Percentiles rank a stretch among this genome's conserved stretches.
phyloP scores from a whole-genome alignment of 2,888 invertebrate species.

The Campaea margaritaria region DNA sequence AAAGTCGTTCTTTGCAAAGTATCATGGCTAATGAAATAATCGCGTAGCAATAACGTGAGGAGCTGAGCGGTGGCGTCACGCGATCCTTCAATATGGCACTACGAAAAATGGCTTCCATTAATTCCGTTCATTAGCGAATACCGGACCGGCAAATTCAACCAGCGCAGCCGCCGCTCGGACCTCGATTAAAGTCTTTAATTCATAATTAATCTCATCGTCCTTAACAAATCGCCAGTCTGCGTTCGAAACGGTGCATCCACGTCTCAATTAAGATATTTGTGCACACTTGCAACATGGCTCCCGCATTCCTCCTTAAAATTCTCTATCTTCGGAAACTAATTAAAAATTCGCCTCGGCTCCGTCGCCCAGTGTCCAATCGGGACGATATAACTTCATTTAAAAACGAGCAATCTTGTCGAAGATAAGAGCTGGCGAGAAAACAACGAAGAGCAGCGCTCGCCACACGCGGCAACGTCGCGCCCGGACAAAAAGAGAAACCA shows the following conservation, averaged over 20 bases:
- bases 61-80: conserved; percentile 57
- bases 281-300: conserved; percentile 73
- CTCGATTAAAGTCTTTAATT: conserved; percentile 69
- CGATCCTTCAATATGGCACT: conserved; percentile 64
- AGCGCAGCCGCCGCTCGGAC: conserved; percentile 49
- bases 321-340: conserved; percentile 85
- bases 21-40: conserved; percentile 57
- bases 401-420: conserved; percentile 84
- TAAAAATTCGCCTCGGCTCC: conserved; percentile 84
- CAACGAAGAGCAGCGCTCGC: conserved; percentile 81
- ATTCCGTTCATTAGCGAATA: conserved; percentile 69
- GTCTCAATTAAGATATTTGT: conserved; percentile 81
- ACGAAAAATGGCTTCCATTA: conserved; percentile 70
- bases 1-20: conserved; percentile 42
- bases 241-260: conserved; percentile 65
- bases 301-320: conserved; percentile 81
- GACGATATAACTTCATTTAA: conserved; percentile 85
- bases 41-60: conserved; percentile 53
- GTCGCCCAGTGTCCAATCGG: conserved; percentile 79
- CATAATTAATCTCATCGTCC: conserved; percentile 73
- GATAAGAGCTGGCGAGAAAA: conserved; percentile 83
- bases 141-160: conserved; percentile 57
- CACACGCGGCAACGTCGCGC: conserved; percentile 74
- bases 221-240: conserved; percentile 73
- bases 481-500: conserved; percentile 71